These are phyloP conservation scores for Maniola hyperantus DNA, from an alignment of 2,888 invertebrate genomes.

Conservation along the genomic window DNA sequence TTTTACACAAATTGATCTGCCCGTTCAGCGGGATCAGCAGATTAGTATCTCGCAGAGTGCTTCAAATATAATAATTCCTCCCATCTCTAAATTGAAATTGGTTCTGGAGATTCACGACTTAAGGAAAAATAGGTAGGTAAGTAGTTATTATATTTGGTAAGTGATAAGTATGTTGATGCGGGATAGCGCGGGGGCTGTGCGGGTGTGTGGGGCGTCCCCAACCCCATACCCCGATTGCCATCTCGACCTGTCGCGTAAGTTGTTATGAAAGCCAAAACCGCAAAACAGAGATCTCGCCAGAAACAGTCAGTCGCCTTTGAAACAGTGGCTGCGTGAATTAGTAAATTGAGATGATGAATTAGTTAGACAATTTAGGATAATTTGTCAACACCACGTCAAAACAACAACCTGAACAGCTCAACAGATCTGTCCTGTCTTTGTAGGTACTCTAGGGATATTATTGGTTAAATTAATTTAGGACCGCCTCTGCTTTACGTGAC, in stretches of 20 bases:
- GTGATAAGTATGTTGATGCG: too few relatives aligned
- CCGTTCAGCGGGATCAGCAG: constrained; percentile 44
- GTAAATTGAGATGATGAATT: constrained; percentile 32
- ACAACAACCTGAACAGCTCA: not conserved
- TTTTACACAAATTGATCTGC: constrained; percentile 45
- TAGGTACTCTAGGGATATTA: too few relatives aligned
- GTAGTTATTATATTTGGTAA: not conserved
- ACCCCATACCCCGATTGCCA: too few relatives aligned
- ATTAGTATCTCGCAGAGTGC: constrained; percentile 40
- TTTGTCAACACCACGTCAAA: constrained; percentile 20
- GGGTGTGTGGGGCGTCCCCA: too few relatives aligned
- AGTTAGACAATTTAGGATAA: constrained; percentile 32
- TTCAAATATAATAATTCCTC: constrained; percentile 46
- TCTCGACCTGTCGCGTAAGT: too few relatives aligned
- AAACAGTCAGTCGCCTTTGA: constrained; percentile 17
- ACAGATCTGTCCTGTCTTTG: not conserved
- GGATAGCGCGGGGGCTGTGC: too few relatives aligned
- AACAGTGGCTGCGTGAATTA: constrained; percentile 5
- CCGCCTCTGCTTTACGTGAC: too few relatives aligned
- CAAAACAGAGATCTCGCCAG: not conserved
- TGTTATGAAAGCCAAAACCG: not conserved
- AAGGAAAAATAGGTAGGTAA: not conserved
- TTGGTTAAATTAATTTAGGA: not conserved
- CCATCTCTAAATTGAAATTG: constrained; percentile 52
- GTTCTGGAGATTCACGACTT: constrained; percentile 30